Percentiles rank a stretch among this genome's conserved stretches.
phyloP scores from a whole-genome alignment of 2,888 invertebrate genomes.

The Tetheella fluctuosa region DNA sequence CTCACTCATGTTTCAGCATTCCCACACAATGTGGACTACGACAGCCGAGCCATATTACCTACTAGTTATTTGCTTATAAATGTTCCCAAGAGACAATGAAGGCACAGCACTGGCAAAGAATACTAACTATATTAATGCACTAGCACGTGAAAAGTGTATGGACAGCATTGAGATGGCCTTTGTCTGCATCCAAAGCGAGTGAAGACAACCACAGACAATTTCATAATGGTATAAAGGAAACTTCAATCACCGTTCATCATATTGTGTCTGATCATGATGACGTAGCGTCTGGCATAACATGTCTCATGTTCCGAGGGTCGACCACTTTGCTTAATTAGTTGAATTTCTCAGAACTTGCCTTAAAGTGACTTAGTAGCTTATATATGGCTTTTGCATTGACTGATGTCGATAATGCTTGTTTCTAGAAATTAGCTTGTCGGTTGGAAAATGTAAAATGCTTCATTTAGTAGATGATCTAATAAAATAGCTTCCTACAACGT shows the following conservation, averaged over 20 bases:
- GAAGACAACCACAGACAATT: too few species aligned
- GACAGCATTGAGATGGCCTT: too few species aligned
- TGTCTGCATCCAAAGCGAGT: too few species aligned
- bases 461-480: not conserved
- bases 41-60: too few species aligned
- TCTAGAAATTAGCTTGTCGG: not conserved
- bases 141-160: too few species aligned
- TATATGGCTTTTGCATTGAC: not conserved
- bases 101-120: too few species aligned
- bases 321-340: constrained; percentile 12
- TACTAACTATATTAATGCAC: too few species aligned
- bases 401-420: not conserved
- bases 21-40: too few species aligned
- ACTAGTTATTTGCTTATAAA: too few species aligned
- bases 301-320: not conserved
- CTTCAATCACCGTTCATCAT: not conserved
- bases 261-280: not conserved
- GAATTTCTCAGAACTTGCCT: not conserved
- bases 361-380: not conserved
- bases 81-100: too few species aligned
- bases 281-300: constrained; percentile 10
- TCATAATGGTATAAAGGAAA: not conserved
- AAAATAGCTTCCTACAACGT: not conserved
- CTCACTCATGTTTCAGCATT: too few species aligned
- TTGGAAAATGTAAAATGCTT: not conserved